Conservation (phyloP, 2,888 invertebrate species). For the Cryptus viduatorius region DNA sequence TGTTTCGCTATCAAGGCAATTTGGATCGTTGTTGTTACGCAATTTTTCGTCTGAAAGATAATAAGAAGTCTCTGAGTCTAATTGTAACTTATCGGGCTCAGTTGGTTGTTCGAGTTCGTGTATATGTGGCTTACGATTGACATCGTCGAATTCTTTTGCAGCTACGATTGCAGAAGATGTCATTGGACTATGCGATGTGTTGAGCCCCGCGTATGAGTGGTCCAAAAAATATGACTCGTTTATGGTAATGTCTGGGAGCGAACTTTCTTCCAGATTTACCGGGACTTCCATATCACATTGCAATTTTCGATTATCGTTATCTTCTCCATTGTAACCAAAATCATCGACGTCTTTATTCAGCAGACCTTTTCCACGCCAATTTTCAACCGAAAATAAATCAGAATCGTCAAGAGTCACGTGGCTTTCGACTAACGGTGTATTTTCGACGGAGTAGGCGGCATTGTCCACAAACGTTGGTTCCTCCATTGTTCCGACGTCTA, state of each 20-base stretch:
- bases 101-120: neutral
- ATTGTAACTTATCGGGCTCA: neutral
- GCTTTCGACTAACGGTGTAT: neutral
- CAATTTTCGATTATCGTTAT: conserved; percentile 53
- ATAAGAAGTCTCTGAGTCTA: neutral
- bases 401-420: neutral
- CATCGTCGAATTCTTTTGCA: neutral
- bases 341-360: conserved; percentile 55
- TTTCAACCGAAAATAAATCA: neutral
- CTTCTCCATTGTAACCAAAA: conserved; percentile 57
- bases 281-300: neutral
- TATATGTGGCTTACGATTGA: neutral
- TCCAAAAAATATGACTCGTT: neutral
- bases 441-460: neutral
- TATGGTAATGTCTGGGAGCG: neutral
- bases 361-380: conserved; percentile 46
- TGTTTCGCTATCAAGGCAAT: conserved; percentile 41
- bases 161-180: neutral
- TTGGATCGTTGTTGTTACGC: neutral
- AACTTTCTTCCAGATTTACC: neutral
- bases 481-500: neutral
- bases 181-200: neutral
- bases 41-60: neutral
- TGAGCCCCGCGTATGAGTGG: neutral
- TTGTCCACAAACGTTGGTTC: neutral